These are phyloP conservation scores for Petromus typicus DNA, from an alignment of 2,113 vertebrate genomes.

Conservation along the genomic window DNA sequence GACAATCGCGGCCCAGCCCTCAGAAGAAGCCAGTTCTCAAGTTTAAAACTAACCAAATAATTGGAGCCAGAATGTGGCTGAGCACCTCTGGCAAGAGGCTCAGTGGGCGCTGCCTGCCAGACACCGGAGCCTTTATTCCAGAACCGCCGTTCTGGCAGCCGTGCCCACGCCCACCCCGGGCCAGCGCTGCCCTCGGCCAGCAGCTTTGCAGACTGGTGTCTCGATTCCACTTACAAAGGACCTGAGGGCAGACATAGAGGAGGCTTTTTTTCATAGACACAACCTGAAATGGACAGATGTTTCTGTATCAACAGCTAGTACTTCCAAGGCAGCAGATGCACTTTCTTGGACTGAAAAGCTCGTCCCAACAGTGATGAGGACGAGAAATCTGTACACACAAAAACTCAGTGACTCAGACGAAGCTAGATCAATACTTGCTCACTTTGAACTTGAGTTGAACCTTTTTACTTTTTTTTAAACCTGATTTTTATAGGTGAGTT, in stretches of 20 bases:
- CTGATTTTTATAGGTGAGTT: slow-evolving; percentile 4
- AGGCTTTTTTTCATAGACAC: slow-evolving; percentile 13
- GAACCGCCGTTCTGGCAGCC: slow-evolving; percentile 62
- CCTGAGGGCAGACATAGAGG: slow-evolving; percentile 66
- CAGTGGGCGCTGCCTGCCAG: slow-evolving; percentile 37
- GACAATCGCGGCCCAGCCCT: background rate
- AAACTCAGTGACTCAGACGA: background rate
- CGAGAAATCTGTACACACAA: background rate
- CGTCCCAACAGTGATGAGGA: background rate
- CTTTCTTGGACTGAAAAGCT: slow-evolving; percentile 27
- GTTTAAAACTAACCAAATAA: slow-evolving; percentile 50
- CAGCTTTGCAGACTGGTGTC: slow-evolving; percentile 70
- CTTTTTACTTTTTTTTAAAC: background rate
- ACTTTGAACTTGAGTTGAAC: slow-evolving; percentile 50
- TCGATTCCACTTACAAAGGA: slow-evolving; percentile 74
- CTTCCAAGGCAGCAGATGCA: slow-evolving; percentile 43
- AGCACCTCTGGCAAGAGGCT: slow-evolving; percentile 32
- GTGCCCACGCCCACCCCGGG: slow-evolving; percentile 51
- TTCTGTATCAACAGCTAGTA: slow-evolving; percentile 54
- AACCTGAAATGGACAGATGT: slow-evolving; percentile 43
- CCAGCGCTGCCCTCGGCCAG: slow-evolving; percentile 71
- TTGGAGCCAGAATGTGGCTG: slow-evolving; percentile 53
- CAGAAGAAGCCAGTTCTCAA: slow-evolving; percentile 56
- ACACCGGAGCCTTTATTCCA: slow-evolving; percentile 50
- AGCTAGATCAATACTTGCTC: slow-evolving; percentile 48